Evolutionary conservation across 2,113 vertebrate species (phyloP).

Genomic region (Poeciliopsis turrubarensis): DNA sequence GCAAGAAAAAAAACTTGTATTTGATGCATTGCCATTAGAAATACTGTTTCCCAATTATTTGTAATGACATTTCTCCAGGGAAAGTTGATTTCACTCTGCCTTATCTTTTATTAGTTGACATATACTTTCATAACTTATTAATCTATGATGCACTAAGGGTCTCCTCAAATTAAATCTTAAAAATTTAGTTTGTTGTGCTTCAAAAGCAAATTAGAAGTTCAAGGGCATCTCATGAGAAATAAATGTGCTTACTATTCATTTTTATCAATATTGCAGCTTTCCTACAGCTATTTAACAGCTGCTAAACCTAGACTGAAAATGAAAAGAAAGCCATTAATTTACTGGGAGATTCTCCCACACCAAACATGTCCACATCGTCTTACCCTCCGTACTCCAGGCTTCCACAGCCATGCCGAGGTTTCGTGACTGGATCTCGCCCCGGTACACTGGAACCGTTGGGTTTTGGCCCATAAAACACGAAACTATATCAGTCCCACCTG

Average conservation of each 20-base stretch:
- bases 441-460: conserved; percentile 88
- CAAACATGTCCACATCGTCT: conserved; percentile 6
- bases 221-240: not conserved
- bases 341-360: not conserved
- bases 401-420: conserved; percentile 95
- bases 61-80: conserved; percentile 15
- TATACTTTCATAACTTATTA: not conserved
- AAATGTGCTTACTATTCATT: not conserved
- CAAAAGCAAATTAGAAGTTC: not conserved
- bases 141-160: not conserved
- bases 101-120: not conserved
- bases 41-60: conserved; percentile 7
- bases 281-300: not conserved
- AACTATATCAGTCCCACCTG: conserved; percentile 97
- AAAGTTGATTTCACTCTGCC: conserved; percentile 8
- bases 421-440: conserved; percentile 93
- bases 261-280: not conserved
- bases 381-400: conserved; percentile 90
- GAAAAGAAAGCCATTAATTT: too few species aligned
- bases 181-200: not conserved
- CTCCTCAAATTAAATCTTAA: not conserved
- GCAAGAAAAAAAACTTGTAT: conserved; percentile 19
- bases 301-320: not conserved
- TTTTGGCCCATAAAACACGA: conserved; percentile 98
- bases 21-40: conserved; percentile 19